phyloP scores from a whole-genome alignment of 23 tunicate species.

The Styela plicata region DNA sequence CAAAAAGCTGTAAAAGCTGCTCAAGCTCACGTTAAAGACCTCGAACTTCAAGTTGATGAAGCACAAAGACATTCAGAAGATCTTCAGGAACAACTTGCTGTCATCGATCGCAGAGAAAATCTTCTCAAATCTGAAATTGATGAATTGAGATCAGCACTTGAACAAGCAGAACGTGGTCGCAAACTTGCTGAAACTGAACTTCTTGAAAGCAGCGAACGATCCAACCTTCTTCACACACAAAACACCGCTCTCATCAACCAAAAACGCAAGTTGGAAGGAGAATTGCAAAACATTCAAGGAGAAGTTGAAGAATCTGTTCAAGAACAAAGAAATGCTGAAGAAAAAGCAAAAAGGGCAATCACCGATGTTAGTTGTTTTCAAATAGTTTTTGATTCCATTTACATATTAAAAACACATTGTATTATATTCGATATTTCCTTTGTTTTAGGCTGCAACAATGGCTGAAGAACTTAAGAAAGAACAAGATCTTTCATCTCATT shows the following conservation, averaged over 20 bases:
- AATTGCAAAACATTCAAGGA: slow-evolving; percentile 14
- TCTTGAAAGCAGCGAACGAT: slow-evolving; percentile 57
- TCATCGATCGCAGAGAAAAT: slow-evolving; percentile 80
- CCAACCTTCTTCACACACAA: slow-evolving; percentile 37
- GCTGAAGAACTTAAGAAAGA: slow-evolving; percentile 76
- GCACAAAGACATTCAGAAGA: slow-evolving; percentile 79
- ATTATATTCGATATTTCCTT: too few relatives aligned
- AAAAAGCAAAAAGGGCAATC: slow-evolving; percentile 90
- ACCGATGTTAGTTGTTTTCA: slow-evolving; percentile 52
- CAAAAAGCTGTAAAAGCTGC: slow-evolving; percentile 76
- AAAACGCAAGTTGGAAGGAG: slow-evolving; percentile 36
- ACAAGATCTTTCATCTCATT: slow-evolving; percentile 43
- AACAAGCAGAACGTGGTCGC: slow-evolving; percentile 53
- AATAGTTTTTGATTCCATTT: neutral
- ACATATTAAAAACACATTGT: too few relatives aligned
- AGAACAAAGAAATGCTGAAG: slow-evolving; percentile 35
- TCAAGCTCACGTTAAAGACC: slow-evolving; percentile 82
- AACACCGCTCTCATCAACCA: slow-evolving; percentile 41
- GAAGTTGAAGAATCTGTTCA: slow-evolving; percentile 41
- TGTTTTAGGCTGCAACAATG: slow-evolving; percentile 81
- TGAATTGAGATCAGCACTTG: slow-evolving; percentile 43
- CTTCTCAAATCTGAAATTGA: slow-evolving; percentile 89
- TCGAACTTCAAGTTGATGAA: slow-evolving; percentile 86
- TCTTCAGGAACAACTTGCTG: slow-evolving; percentile 74
- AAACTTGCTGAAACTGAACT: slow-evolving; percentile 51